Base-by-base conservation (phyloP, 2,888 invertebrate species). In the Bombylius major region DNA sequence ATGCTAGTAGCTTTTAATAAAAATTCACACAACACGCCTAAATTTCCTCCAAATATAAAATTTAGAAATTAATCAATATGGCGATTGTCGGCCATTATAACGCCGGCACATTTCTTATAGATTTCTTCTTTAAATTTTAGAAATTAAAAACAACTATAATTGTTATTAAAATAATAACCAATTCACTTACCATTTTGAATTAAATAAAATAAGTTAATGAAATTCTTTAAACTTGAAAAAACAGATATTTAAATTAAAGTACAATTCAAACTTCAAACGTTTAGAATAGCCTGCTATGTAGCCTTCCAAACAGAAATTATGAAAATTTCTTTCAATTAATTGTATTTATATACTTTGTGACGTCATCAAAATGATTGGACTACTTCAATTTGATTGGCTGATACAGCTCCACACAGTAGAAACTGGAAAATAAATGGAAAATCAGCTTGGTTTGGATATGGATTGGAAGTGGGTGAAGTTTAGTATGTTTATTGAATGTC, bases 221-320 rank as follows among this genome's bases (percentile, higher is more conserved):
- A 23, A 23, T 23, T 23, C 3, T 23, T 23, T 23, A 23, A 23
- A 23, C 23, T 23, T 23, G 23, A 23, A 23, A 23, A 23, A 23
- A 23, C 23, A 23, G 23, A 23, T 2, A 23, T 23, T 23, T 23
- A 23, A 23, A 23, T 23, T 23, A 23, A 52, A 52, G 34, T 9
- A 46, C 52, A 52, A 32, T 45, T 34, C 9, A 1, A 6, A 36
- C 36, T 36, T 3, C 4, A 8, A 8, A 42, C 34, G 54, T 44
- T 50, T 54, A 34, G 79, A 77, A 72, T 69, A 73, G 80, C 82
- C 82, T 77, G 82, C 77, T 75, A 83, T 80, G 83, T 77, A 80
- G 82, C 78, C 81, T 78, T 77, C 81, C 80, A 79, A 83, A 83
- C 82, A 79, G 79, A 78, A 76, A 76, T 79, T 76, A 76, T 64